These are phyloP conservation scores for Staurois parvus DNA, from an alignment of 2,797 vertebrate genomes.

Conservation along the genomic window DNA sequence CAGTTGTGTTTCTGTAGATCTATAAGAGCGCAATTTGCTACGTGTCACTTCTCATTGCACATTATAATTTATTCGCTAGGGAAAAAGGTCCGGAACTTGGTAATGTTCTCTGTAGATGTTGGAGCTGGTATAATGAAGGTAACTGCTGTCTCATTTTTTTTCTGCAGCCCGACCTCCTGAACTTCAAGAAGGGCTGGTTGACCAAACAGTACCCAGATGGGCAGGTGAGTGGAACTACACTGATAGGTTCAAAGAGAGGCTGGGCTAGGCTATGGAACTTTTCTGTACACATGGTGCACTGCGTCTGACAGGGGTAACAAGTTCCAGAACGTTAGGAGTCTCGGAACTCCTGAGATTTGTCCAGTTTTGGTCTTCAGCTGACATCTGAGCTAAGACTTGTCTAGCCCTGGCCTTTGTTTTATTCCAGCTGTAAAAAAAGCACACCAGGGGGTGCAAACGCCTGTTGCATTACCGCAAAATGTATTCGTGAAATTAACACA, in stretches of 20 bases:
- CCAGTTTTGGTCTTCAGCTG: too few relatives aligned
- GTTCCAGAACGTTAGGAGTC: neutral
- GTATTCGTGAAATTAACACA: too few relatives aligned
- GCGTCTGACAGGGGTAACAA: too few relatives aligned
- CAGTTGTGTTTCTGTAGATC: neutral
- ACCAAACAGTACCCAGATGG: conserved; percentile 96
- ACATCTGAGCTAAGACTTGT: neutral
- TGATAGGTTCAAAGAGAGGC: neutral
- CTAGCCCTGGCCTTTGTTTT: neutral
- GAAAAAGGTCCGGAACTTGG: neutral
- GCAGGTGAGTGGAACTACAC: conserved; percentile 80
- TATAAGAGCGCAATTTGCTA: too few relatives aligned
- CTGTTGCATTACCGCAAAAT: too few relatives aligned
- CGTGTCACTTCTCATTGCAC: neutral
- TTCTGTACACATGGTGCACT: neutral
- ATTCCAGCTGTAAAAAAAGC: too few relatives aligned
- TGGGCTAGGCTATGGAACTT: too few relatives aligned
- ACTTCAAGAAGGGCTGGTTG: conserved; percentile 99
- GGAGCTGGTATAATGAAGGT: neutral
- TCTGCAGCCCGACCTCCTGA: conserved; percentile 92
- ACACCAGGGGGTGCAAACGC: too few relatives aligned
- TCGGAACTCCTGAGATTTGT: neutral
- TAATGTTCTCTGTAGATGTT: neutral
- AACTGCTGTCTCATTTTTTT: conserved; percentile 9
- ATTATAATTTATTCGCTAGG: neutral